Percentiles rank a stretch among this genome's conserved stretches.
Evolutionary conservation across 2,888 invertebrate species (phyloP).

Genomic region (Calameuta filiformis): DNA sequence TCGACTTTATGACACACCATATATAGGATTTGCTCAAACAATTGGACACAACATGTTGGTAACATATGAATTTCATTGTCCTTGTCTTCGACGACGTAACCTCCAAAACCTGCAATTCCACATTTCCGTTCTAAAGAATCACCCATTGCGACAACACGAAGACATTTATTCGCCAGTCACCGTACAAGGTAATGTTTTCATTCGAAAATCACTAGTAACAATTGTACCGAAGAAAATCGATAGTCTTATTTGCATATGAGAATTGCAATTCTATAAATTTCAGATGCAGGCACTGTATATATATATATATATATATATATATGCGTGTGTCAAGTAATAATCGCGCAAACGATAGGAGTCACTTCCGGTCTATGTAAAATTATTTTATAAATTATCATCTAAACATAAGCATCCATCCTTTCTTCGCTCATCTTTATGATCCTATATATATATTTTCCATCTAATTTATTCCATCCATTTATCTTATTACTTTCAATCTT

Average conservation of each 20-base stretch:
- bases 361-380: conserved; percentile 37
- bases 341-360: conserved; percentile 42
- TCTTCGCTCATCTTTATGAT: too few species aligned
- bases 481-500: too few species aligned
- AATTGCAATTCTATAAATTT: neutral
- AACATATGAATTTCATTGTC: neutral
- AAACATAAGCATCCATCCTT: too few species aligned
- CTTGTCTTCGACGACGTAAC: neutral
- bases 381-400: too few species aligned
- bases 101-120: neutral
- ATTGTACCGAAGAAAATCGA: neutral
- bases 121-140: neutral
- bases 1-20: neutral
- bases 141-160: neutral
- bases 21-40: neutral
- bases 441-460: too few species aligned
- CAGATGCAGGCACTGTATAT: neutral
- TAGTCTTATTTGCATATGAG: neutral
- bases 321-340: conserved; percentile 15
- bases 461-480: too few species aligned
- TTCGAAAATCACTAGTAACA: neutral
- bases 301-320: neutral
- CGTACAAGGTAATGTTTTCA: neutral
- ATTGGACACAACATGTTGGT: neutral
- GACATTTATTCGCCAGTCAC: neutral